Percentiles rank a stretch among this genome's conserved stretches.
Evolutionary conservation across 2,888 invertebrate species (phyloP).

Genomic region (Mimachlamys varia): DNA sequence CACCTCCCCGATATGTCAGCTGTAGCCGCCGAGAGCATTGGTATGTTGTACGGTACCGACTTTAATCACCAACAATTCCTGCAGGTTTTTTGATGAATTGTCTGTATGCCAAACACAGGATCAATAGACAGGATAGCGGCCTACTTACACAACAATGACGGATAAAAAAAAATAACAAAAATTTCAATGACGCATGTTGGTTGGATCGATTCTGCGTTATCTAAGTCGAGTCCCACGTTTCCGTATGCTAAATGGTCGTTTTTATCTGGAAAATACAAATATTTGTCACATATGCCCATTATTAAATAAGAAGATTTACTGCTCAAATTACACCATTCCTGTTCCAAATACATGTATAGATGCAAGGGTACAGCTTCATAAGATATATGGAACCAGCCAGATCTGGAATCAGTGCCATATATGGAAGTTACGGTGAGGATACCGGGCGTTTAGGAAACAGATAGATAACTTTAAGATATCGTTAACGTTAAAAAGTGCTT

Average conservation of each 20-base stretch:
- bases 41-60: not conserved
- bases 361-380: not conserved
- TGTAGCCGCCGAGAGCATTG: not conserved
- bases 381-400: not conserved
- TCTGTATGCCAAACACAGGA: constrained; percentile 12
- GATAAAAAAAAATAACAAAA: not conserved
- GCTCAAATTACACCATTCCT: not conserved
- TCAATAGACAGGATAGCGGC: not conserved
- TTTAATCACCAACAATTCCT: not conserved
- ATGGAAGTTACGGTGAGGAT: too few species aligned
- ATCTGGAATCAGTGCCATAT: too few species aligned
- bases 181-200: constrained; percentile 4
- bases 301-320: not conserved
- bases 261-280: not conserved
- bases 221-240: not conserved
- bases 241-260: not conserved
- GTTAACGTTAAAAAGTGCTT: too few species aligned
- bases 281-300: not conserved
- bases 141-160: not conserved
- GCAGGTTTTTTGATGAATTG: constrained; percentile 2
- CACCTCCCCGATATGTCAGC: not conserved
- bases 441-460: not conserved
- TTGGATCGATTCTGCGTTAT: not conserved
- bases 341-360: not conserved
- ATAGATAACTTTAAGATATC: too few species aligned